phyloP scores from a whole-genome alignment of 2,888 invertebrate species.

The Spodoptera littoralis region DNA sequence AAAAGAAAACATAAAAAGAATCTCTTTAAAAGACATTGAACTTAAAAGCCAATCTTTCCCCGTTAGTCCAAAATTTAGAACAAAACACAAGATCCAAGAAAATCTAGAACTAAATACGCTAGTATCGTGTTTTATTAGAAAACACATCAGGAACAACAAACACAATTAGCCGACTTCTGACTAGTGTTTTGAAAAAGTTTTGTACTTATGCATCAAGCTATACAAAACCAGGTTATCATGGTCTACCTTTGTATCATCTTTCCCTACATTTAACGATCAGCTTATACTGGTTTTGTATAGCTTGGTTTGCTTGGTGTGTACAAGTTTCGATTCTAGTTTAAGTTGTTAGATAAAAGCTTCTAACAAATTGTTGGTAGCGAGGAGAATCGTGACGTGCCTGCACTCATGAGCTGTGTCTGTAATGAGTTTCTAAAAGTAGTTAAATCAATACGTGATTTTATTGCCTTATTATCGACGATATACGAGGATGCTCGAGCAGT shows the following conservation, averaged over 20 bases:
- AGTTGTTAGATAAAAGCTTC: constrained; percentile 13
- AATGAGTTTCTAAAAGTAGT: neutral
- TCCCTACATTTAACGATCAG: too few relatives aligned
- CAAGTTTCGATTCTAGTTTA: constrained; percentile 16
- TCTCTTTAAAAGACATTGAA: too few relatives aligned
- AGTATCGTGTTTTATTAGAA: neutral
- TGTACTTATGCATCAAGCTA: neutral
- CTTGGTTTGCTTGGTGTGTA: neutral
- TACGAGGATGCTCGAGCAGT: too few relatives aligned
- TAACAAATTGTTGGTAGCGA: neutral
- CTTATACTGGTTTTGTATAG: too few relatives aligned
- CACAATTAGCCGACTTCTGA: constrained; percentile 9
- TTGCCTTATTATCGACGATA: too few relatives aligned
- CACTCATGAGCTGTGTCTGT: too few relatives aligned
- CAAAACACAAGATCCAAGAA: neutral
- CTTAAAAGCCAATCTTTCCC: neutral
- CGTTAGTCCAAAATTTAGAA: neutral
- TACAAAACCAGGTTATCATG: too few relatives aligned
- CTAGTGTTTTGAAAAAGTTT: constrained; percentile 21
- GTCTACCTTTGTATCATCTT: too few relatives aligned
- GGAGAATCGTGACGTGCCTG: too few relatives aligned
- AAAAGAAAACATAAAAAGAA: too few relatives aligned
- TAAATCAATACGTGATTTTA: neutral
- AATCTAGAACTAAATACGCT: constrained; percentile 8
- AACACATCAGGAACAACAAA: constrained; percentile 13